Evolutionary conservation across 2,888 invertebrate genomes (phyloP).

Genomic region (Serripes groenlandicus): DNA sequence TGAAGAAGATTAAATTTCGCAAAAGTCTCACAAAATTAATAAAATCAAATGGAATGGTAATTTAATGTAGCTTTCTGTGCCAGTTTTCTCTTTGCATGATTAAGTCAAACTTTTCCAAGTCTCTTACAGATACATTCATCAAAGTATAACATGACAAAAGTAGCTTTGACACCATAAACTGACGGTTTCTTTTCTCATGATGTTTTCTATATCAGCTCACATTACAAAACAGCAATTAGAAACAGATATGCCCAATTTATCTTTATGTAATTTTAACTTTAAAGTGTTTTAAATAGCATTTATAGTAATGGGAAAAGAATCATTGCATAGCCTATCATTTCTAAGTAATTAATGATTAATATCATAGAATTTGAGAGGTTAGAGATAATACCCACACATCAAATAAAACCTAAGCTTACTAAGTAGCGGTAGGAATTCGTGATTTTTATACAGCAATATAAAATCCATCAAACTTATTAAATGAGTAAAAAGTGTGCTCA

Average conservation of each 20-base stretch:
- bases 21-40: slow-evolving; percentile 56
- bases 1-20: slow-evolving; percentile 37
- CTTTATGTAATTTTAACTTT: no score
- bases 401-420: slow-evolving; percentile 62
- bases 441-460: slow-evolving; percentile 63
- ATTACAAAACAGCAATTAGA: no score
- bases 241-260: no score
- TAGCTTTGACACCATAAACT: no score
- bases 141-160: no score
- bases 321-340: slow-evolving; percentile 47
- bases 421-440: slow-evolving; percentile 37
- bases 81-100: slow-evolving; percentile 14
- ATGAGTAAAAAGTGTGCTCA: slow-evolving; percentile 49
- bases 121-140: no score
- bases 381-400: slow-evolving; percentile 37
- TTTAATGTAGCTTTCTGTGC: slow-evolving; percentile 42
- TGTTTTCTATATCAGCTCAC: no score
- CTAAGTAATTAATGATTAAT: slow-evolving; percentile 59
- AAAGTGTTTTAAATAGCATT: background rate
- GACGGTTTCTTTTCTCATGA: no score
- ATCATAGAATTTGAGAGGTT: slow-evolving; percentile 49
- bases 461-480: slow-evolving; percentile 59
- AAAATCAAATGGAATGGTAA: slow-evolving; percentile 63
- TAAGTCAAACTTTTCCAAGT: no score
- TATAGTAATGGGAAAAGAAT: background rate